Conservation (phyloP, 2,113 vertebrate species). For the Salvelinus alpinus region DNA sequence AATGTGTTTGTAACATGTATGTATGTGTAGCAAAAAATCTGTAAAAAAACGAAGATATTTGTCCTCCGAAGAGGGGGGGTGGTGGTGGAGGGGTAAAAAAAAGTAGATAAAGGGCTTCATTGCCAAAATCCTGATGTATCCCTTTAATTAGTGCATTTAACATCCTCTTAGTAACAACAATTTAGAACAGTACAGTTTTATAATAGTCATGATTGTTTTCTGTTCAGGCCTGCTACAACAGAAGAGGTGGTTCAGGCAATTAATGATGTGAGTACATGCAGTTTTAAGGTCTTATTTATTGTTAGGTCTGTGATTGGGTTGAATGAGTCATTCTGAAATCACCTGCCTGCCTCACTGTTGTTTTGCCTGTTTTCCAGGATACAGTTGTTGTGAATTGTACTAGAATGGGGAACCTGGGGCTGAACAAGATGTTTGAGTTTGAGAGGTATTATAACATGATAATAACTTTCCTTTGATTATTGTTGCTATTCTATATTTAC, state of each 20-base stretch:
- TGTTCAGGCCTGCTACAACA: constrained; percentile 50
- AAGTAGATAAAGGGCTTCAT: too few species aligned
- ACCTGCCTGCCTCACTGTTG: not conserved
- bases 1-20: too few species aligned
- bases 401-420: constrained; percentile 49
- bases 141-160: too few species aligned
- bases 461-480: not conserved
- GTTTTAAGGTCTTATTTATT: not conserved
- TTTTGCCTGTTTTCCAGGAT: constrained; percentile 58
- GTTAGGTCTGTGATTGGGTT: not conserved
- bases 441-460: constrained; percentile 60
- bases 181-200: not conserved
- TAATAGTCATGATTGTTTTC: constrained; percentile 11
- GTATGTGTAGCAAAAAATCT: too few species aligned
- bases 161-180: too few species aligned
- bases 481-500: not conserved
- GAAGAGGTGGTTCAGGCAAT: constrained; percentile 67
- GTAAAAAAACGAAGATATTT: too few species aligned
- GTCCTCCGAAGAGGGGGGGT: too few species aligned
- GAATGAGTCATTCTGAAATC: not conserved
- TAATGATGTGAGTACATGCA: constrained; percentile 63
- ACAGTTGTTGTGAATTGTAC: constrained; percentile 64
- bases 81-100: too few species aligned
- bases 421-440: constrained; percentile 74
- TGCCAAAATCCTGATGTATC: too few species aligned